phyloP scores from a whole-genome alignment of 1,140 invertebrate genomes.

The Drosophila santomea region DNA sequence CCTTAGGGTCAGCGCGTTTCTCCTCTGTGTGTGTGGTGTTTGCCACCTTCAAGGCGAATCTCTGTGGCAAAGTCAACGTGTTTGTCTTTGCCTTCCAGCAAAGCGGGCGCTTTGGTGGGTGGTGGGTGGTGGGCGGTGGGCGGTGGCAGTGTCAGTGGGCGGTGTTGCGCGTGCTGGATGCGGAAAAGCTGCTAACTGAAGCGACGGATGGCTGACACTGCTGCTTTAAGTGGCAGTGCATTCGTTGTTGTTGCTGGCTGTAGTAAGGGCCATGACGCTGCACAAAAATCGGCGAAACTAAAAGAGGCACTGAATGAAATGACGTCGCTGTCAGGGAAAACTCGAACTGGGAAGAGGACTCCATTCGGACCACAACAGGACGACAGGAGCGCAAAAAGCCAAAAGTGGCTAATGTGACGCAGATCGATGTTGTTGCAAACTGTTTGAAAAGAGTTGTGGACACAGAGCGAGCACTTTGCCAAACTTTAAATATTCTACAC shows the following conservation, averaged over 20 bases:
- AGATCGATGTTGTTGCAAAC: conserved; percentile 19
- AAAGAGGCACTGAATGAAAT: conserved; percentile 72
- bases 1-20: conserved; percentile 58
- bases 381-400: background rate
- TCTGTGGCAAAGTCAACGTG: conserved; percentile 64
- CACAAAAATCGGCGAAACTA: conserved; percentile 34
- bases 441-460: conserved; percentile 6
- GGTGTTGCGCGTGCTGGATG: conserved; percentile 68
- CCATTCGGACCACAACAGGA: background rate
- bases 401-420: conserved; percentile 33
- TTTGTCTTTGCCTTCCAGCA: conserved; percentile 77
- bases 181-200: conserved; percentile 40
- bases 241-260: conserved; percentile 37
- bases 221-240: conserved; percentile 55
- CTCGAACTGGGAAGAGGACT: conserved; percentile 13
- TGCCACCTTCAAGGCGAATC: conserved; percentile 65
- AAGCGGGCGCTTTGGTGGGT: conserved; percentile 1
- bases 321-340: conserved; percentile 48
- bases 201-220: conserved; percentile 29
- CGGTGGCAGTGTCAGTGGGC: background rate
- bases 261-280: conserved; percentile 75
- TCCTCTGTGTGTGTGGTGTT: conserved; percentile 19
- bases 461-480: background rate
- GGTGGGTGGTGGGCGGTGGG: background rate
- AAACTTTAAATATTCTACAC: background rate